A percentile compares a stretch with the other conserved stretches of the same genome.
Conservation (phyloP, 2,113 vertebrate species). For the Sterna hirundo region DNA sequence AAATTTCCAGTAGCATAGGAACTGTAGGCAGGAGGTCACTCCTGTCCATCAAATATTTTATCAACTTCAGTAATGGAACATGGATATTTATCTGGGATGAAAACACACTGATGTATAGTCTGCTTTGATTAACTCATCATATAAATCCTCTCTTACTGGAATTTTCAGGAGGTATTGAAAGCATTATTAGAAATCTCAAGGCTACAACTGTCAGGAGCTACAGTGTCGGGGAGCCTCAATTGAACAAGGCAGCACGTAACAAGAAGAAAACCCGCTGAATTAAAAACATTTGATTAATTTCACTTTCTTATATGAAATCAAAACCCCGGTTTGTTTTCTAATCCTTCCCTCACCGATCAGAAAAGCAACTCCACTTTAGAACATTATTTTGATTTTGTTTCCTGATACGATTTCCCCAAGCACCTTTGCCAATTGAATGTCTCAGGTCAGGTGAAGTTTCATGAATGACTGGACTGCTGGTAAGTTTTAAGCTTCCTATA, state of each 20-base stretch:
- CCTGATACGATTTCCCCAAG: neutral
- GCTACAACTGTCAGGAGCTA: neutral
- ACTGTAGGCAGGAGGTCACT: neutral
- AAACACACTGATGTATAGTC: neutral
- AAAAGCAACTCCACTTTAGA: neutral
- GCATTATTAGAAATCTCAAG: conserved; percentile 9
- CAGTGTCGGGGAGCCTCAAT: neutral
- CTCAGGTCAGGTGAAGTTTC: neutral
- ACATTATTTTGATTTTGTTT: neutral
- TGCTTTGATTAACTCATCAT: conserved; percentile 4
- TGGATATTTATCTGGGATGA: neutral
- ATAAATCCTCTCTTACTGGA: neutral
- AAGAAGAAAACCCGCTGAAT: neutral
- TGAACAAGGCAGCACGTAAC: neutral
- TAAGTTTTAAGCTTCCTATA: neutral
- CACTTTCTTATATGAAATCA: neutral
- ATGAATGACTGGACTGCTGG: neutral
- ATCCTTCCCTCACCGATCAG: neutral
- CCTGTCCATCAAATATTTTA: neutral
- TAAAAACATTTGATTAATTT: neutral
- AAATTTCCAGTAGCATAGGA: neutral
- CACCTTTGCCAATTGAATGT: neutral
- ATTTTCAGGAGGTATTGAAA: conserved; percentile 11
- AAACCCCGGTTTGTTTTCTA: neutral
- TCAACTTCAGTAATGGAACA: neutral